Evolutionary conservation across 2,888 invertebrate genomes (phyloP).

Genomic region (Epinotia ramella): DNA sequence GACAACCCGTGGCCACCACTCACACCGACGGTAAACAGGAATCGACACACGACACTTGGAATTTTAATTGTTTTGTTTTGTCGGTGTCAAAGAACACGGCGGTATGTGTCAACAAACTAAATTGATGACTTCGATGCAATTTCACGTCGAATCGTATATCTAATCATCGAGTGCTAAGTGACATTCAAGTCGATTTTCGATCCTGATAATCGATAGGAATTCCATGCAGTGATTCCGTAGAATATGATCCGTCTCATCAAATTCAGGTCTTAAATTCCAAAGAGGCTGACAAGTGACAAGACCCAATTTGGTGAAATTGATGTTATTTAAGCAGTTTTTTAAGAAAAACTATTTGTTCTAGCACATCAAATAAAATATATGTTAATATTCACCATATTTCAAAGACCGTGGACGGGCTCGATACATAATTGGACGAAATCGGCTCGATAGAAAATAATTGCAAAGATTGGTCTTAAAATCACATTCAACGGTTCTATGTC

Average conservation of each 20-base stretch:
- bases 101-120: slow-evolving; percentile 29
- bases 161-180: not conserved
- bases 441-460: too few species aligned
- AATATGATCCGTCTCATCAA: not conserved
- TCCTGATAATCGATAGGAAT: not conserved
- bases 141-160: not conserved
- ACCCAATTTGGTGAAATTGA: too few species aligned
- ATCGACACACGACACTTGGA: slow-evolving; percentile 50
- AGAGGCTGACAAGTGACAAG: too few species aligned
- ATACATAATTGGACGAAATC: too few species aligned
- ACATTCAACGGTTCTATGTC: too few species aligned
- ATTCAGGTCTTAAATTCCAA: not conserved
- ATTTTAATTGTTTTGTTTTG: slow-evolving; percentile 63
- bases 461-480: too few species aligned
- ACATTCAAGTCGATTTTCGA: not conserved
- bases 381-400: too few species aligned
- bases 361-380: too few species aligned
- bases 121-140: slow-evolving; percentile 1
- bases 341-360: too few species aligned
- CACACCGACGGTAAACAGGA: slow-evolving; percentile 37
- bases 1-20: not conserved
- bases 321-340: too few species aligned
- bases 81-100: slow-evolving; percentile 47
- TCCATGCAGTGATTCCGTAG: not conserved
- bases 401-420: too few species aligned